phyloP scores from a whole-genome alignment of 2,113 vertebrate species.

The Pogona vitticeps region DNA sequence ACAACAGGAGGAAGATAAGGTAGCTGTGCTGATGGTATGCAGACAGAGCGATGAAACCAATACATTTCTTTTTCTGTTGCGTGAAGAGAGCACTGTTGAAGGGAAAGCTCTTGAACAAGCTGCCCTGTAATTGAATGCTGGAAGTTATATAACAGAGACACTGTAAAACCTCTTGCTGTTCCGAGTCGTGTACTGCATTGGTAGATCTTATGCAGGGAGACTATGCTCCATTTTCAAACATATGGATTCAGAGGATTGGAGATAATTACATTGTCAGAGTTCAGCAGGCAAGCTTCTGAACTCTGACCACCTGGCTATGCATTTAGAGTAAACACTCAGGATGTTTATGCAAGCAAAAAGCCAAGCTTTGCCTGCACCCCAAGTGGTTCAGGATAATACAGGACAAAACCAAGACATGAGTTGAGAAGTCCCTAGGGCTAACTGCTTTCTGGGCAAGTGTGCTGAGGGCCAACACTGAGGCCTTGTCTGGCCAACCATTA shows the following conservation, averaged over 20 bases:
- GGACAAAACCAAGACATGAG: too few species aligned
- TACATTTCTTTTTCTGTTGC: fast-evolving
- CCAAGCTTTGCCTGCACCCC: too few species aligned
- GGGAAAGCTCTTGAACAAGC: not conserved
- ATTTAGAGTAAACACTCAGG: too few species aligned
- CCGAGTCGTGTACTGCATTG: not conserved
- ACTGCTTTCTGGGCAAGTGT: too few species aligned
- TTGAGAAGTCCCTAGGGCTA: too few species aligned
- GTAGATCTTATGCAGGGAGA: not conserved
- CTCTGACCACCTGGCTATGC: too few species aligned
- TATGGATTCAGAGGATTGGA: not conserved
- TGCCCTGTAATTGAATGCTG: not conserved
- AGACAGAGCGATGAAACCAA: not conserved
- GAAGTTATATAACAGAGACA: not conserved
- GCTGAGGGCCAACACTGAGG: too few species aligned
- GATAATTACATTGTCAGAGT: not conserved
- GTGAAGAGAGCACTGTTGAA: not conserved
- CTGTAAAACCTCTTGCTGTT: not conserved
- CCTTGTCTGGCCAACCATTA: too few species aligned
- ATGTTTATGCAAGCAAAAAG: too few species aligned
- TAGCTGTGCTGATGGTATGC: not conserved
- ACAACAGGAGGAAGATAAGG: not conserved
- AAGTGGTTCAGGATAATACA: too few species aligned
- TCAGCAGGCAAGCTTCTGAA: too few species aligned
- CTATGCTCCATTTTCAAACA: fast-evolving